Percentiles rank a stretch among this genome's conserved stretches.
These are phyloP conservation scores for Orbicella faveolata DNA, from an alignment of 64 coral and sea anemone genomes.

Conservation along the genomic window DNA sequence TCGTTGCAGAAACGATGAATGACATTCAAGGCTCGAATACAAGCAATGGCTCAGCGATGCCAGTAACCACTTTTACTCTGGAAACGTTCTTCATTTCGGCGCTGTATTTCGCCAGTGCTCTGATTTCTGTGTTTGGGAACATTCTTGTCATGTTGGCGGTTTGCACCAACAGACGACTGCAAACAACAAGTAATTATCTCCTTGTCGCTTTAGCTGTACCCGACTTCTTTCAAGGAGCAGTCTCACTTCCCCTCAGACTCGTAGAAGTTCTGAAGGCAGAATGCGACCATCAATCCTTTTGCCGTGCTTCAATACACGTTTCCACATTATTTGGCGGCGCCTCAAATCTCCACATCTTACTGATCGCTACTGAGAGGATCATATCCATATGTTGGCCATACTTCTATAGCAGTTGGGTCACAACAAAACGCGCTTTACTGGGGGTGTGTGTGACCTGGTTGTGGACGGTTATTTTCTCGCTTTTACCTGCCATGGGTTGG, in stretches of 20 bases:
- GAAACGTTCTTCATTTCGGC: conserved; percentile 54
- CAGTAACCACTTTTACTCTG: not conserved
- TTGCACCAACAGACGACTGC: conserved; percentile 43
- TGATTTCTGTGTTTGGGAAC: conserved; percentile 60
- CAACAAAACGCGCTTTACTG: conserved; percentile 22
- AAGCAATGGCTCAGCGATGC: not conserved
- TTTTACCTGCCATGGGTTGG: conserved; percentile 45
- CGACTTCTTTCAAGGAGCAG: conserved; percentile 70
- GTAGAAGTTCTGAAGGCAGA: conserved; percentile 35
- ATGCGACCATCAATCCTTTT: conserved; percentile 25
- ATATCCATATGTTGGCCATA: conserved; percentile 69
- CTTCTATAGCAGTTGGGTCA: conserved; percentile 50
- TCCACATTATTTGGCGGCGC: conserved; percentile 74
- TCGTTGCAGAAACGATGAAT: not conserved
- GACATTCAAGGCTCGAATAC: not conserved
- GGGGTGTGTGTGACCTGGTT: conserved; percentile 42
- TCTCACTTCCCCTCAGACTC: conserved; percentile 72
- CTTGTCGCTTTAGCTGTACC: conserved; percentile 72
- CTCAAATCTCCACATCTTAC: conserved; percentile 75
- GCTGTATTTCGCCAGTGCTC: conserved; percentile 51
- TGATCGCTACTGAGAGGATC: conserved; percentile 69
- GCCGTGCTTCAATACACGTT: conserved; percentile 52
- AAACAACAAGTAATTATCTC: conserved; percentile 76
- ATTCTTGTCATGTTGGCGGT: conserved; percentile 68
- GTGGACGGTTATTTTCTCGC: conserved; percentile 20